Evolutionary conservation across 2,888 invertebrate genomes (phyloP), one percentile per base, ranked within the genome.

Genomic region (Phlogophora meticulosa): DNA sequence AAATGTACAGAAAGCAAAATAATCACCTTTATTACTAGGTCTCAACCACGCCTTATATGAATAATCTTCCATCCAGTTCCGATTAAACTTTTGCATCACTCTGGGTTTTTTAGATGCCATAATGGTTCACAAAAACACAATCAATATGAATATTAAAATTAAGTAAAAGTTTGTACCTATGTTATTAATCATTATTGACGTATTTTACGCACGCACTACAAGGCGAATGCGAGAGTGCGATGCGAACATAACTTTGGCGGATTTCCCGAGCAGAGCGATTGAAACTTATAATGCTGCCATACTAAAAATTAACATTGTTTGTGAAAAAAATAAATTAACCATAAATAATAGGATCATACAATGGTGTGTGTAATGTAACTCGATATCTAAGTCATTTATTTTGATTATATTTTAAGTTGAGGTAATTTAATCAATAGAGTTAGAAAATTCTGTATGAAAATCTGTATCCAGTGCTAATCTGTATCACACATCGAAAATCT

Each of bases 101-200:
- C 32, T 34, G 49, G 34, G 49, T 34, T 51, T 51, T 51, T 34
- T 34, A 36, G 20, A 34, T 34, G 51, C 17, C 32, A 49, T 32
- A 49, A 49, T 49, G 13, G 51, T 36, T 51, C 20, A 51, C 49
- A 34, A 20, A 34, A 51, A 48, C 46, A 51, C 32, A 17, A 49
- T 20, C 10, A 28, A 13, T 40, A n/a, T n/a, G n/a, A n/a, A n/a
- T n/a, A n/a, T n/a, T n/a, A n/a, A n/a, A n/a, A n/a, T n/a, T n/a
- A n/a, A n/a, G n/a, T n/a, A n/a, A n/a, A n/a, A n/a, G n/a, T n/a
- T n/a, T n/a, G n/a, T n/a, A n/a, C n/a, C n/a, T n/a, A n/a, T n/a
- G n/a, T n/a, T n/a, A n/a, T n/a, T n/a, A n/a, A n/a, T n/a, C n/a
- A n/a, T n/a, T n/a, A n/a, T n/a, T n/a, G n/a, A n/a, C n/a, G n/a